Percentiles rank a stretch among this genome's conserved stretches.
phyloP scores from a whole-genome alignment of 2,113 vertebrate species.

The Machaerirhynchus nigripectus region DNA sequence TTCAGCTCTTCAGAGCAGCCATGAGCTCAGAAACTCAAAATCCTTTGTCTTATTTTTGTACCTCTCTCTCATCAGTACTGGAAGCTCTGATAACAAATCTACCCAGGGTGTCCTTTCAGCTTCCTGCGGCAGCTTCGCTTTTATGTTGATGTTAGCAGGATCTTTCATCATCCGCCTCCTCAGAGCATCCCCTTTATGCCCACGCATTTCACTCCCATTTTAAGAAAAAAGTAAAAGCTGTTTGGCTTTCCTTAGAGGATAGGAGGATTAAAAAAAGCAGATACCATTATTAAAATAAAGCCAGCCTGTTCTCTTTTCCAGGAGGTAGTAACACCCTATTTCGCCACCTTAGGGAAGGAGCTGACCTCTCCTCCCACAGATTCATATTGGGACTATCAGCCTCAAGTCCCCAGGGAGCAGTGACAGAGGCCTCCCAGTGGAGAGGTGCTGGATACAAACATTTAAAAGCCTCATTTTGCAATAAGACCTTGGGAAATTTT shows the following conservation, averaged over 20 bases:
- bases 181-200: not conserved
- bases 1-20: not conserved
- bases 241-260: not conserved
- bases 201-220: not conserved
- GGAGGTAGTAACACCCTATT: not conserved
- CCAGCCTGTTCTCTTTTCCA: not conserved
- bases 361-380: not conserved
- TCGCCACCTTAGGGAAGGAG: not conserved
- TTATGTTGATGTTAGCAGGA: not conserved
- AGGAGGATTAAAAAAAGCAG: not conserved
- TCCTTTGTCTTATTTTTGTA: not conserved
- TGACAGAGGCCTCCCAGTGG: not conserved
- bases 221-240: not conserved
- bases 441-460: not conserved
- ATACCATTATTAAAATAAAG: not conserved
- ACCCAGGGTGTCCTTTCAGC: not conserved
- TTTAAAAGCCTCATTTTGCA: not conserved
- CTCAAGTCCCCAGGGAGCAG: not conserved
- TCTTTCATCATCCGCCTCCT: not conserved
- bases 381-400: no score
- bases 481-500: not conserved
- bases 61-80: not conserved
- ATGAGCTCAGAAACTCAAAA: not conserved
- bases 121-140: not conserved
- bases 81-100: not conserved